Evolutionary conservation across 2,797 vertebrate species (phyloP).

Genomic region (Heterohyrax brucei): DNA sequence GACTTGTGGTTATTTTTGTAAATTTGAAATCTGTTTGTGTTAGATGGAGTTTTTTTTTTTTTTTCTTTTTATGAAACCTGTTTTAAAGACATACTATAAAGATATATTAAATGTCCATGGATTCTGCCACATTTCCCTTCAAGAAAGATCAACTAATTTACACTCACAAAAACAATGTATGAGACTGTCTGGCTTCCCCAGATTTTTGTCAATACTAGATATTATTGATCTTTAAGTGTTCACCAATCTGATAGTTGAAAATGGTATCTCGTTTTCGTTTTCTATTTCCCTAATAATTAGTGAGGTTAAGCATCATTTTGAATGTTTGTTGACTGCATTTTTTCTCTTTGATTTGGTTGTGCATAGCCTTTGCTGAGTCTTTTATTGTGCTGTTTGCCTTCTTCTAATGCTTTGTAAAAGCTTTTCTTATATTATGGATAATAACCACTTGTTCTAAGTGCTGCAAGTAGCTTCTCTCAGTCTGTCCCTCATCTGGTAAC

Average conservation of each 20-base stretch:
- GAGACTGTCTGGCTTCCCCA: neutral
- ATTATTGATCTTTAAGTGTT: slow-evolving; percentile 15
- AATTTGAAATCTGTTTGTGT: slow-evolving; percentile 61
- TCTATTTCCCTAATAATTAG: slow-evolving; percentile 17
- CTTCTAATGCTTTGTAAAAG: slow-evolving; percentile 29
- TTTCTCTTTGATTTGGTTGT: slow-evolving; percentile 55
- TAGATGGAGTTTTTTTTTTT: slow-evolving; percentile 49
- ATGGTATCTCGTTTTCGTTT: slow-evolving; percentile 23
- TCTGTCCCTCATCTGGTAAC: neutral
- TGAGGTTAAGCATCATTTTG: neutral
- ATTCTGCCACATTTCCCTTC: neutral
- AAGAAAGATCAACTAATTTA: slow-evolving; percentile 22
- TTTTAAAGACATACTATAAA: too few relatives aligned
- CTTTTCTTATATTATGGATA: slow-evolving; percentile 15
- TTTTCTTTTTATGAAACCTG: too few relatives aligned
- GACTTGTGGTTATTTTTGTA: slow-evolving; percentile 64
- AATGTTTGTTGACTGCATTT: slow-evolving; percentile 3
- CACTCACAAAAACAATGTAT: neutral
- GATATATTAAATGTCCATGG: slow-evolving; percentile 14
- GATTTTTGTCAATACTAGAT: slow-evolving; percentile 27
- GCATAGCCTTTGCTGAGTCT: slow-evolving; percentile 31
- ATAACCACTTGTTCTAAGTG: neutral
- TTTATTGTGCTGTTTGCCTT: neutral
- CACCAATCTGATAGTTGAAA: slow-evolving; percentile 50
- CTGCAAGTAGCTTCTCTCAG: slow-evolving; percentile 19